phyloP scores from a whole-genome alignment of 1,140 invertebrate species.

The Andrena cerasifolii region DNA sequence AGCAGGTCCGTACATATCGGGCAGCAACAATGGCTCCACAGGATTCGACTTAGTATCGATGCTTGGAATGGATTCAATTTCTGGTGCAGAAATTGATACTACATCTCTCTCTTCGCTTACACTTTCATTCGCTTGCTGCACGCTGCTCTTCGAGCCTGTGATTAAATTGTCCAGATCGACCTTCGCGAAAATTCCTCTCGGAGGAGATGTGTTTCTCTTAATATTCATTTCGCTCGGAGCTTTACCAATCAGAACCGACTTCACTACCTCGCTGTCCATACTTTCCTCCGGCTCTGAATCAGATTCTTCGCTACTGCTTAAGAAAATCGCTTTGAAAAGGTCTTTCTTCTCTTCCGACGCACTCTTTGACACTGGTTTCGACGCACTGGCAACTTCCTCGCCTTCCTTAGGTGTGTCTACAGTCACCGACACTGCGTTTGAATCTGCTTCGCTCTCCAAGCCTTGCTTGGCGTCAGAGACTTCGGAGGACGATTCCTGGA shows the following conservation, averaged over 20 bases:
- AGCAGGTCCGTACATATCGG: conserved; percentile 83
- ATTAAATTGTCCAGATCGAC: conserved; percentile 86
- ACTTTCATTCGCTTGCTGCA: background rate
- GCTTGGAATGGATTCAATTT: background rate
- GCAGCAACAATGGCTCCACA: background rate
- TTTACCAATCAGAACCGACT: conserved; percentile 74
- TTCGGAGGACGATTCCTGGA: conserved; percentile 21
- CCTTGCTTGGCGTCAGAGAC: conserved; percentile 1
- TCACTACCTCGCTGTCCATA: conserved; percentile 72
- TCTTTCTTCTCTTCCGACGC: conserved; percentile 84
- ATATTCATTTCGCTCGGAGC: conserved; percentile 77
- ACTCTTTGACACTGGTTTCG: conserved; percentile 24
- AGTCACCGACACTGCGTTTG: background rate
- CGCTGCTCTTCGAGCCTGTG: background rate
- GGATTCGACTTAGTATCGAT: background rate
- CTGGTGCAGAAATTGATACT: conserved; percentile 4
- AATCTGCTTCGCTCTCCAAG: background rate
- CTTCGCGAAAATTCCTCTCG: conserved; percentile 89
- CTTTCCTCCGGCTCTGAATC: conserved; percentile 79
- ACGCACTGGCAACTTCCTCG: background rate
- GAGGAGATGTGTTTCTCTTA: conserved; percentile 86
- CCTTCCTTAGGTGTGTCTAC: background rate
- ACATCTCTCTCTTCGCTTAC: conserved; percentile 5
- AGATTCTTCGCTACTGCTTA: conserved; percentile 85
- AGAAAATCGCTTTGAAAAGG: conserved; percentile 86